These are phyloP conservation scores for Pseudomyrmex dendroicus DNA, from an alignment of 1,140 invertebrate genomes.

Conservation along the genomic window DNA sequence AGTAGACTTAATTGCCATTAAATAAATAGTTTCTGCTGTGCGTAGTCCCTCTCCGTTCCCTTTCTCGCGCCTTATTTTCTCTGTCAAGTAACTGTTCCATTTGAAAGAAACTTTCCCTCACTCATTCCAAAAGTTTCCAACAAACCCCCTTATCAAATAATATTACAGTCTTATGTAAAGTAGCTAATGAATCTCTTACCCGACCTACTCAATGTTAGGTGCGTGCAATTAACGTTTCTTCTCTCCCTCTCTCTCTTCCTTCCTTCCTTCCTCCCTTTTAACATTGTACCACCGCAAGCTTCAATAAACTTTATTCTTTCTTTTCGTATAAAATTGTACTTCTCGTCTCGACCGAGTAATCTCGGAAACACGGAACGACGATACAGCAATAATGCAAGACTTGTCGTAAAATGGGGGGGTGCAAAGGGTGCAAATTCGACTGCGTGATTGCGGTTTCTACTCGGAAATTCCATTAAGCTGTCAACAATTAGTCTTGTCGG, in stretches of 20 bases:
- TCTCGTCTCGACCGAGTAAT: slow-evolving; percentile 12
- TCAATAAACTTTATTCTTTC: slow-evolving; percentile 10
- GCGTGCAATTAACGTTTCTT: slow-evolving; percentile 28
- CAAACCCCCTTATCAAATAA: slow-evolving; percentile 31
- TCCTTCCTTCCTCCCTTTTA: not conserved
- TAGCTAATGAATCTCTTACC: slow-evolving; percentile 48
- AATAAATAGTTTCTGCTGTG: slow-evolving; percentile 2
- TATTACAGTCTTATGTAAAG: slow-evolving; percentile 41
- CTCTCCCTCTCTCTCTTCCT: no score
- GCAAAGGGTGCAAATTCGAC: slow-evolving; percentile 18
- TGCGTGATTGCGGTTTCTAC: slow-evolving; percentile 35
- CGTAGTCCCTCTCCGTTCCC: not conserved
- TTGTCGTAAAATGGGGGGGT: slow-evolving; percentile 1
- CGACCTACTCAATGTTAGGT: slow-evolving; percentile 10
- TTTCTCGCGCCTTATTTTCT: slow-evolving; percentile 17
- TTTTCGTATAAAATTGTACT: not conserved
- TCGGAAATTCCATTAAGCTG: slow-evolving; percentile 69
- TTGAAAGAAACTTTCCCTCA: slow-evolving; percentile 28
- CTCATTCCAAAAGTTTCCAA: slow-evolving; percentile 8
- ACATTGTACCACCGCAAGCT: slow-evolving; percentile 13
- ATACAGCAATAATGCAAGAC: slow-evolving; percentile 44
- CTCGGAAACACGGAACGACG: slow-evolving; percentile 23
- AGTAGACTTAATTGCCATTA: slow-evolving; percentile 1
- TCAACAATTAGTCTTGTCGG: slow-evolving; percentile 39
- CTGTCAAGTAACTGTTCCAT: not conserved